Evolutionary conservation across 2,888 invertebrate genomes (phyloP).

Genomic region (Tholera decimalis): DNA sequence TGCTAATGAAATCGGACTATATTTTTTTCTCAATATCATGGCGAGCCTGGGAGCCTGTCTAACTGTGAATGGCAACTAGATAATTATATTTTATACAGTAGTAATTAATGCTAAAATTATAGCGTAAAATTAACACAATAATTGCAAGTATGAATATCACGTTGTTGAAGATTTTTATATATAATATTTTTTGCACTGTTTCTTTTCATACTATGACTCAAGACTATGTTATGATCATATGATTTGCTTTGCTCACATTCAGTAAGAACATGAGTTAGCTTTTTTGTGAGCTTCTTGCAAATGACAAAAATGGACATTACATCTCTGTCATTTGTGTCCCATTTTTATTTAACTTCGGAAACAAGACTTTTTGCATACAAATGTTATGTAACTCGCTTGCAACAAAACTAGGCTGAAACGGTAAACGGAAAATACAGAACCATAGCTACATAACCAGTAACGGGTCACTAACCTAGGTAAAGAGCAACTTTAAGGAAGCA

Average conservation of each 20-base stretch:
- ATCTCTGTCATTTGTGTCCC: neutral
- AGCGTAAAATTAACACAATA: slow-evolving; percentile 42
- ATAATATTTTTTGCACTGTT: slow-evolving; percentile 13
- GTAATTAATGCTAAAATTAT: slow-evolving; percentile 41
- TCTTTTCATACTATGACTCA: slow-evolving; percentile 25
- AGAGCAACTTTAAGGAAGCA: slow-evolving; percentile 18
- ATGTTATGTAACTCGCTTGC: slow-evolving; percentile 25
- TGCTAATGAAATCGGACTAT: no score
- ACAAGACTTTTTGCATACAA: slow-evolving; percentile 11
- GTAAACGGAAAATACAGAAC: slow-evolving; percentile 29
- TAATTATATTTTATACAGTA: slow-evolving; percentile 37
- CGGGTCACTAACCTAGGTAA: slow-evolving; percentile 28
- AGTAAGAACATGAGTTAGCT: neutral
- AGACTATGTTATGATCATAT: neutral
- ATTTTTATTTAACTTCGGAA: slow-evolving; percentile 1
- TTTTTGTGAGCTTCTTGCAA: slow-evolving; percentile 23
- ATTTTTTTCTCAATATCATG: slow-evolving; percentile 2
- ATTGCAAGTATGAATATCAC: slow-evolving; percentile 25
- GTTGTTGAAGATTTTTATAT: neutral
- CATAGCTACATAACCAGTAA: slow-evolving; percentile 28
- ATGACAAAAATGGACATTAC: slow-evolving; percentile 1
- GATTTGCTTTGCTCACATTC: slow-evolving; percentile 12
- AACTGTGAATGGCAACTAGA: slow-evolving; percentile 9
- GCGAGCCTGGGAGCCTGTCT: neutral
- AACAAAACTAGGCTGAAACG: slow-evolving; percentile 26